Evolutionary conservation across 2,888 invertebrate species (phyloP), one percentile per base, ranked within the genome.

Genomic region (Leptogaster cylindrica): DNA sequence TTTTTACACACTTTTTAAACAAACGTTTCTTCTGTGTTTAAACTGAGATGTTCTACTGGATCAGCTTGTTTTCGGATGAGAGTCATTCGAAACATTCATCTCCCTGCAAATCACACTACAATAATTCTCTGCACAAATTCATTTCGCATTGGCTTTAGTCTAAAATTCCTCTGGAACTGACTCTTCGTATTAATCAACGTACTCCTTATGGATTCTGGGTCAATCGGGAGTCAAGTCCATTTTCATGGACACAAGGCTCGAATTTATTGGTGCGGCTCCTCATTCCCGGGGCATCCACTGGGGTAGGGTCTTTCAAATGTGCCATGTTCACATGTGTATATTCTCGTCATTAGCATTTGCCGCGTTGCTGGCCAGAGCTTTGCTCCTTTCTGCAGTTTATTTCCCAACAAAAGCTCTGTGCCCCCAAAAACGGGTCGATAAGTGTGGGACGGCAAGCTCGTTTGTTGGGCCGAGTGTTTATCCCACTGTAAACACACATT

Each of bases 121-220:
- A n/a, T n/a, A n/a, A n/a, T n/a, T n/a, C n/a, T n/a, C n/a, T 31
- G 31, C 7, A 36, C 41, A 28, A 20, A 44, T 61, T 61, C 14
- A 61, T 28, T 41, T 61, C 12, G 28, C n/a, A 10, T 27, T 16
- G 44, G 8, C 8, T 28, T 61, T 23, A 44, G 44, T 27, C 6
- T 27, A 2, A 28, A 18, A 27, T 44, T 61, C 16, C 3, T 10
- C 7, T 6, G 28, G 16, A 61, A 23, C 27, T 25, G 61, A 61
- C 23, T 61, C 44, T 61, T 28, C 18, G 18, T 44, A 44, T 61
- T 28, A 44, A 44, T 61, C 61, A 61, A 44, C 61, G 44, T 61
- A 44, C 44, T 61, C 28, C n/a, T 14, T 23, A 28, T 27, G 61
- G 16, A 61, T 61, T 61, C 28, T 28, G 44, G 61, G 61, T 61